A percentile compares a stretch with the other conserved stretches of the same genome.
These are phyloP conservation scores for Chiloscyllium punctatum DNA, from an alignment of 2,797 vertebrate species.

Conservation along the genomic window DNA sequence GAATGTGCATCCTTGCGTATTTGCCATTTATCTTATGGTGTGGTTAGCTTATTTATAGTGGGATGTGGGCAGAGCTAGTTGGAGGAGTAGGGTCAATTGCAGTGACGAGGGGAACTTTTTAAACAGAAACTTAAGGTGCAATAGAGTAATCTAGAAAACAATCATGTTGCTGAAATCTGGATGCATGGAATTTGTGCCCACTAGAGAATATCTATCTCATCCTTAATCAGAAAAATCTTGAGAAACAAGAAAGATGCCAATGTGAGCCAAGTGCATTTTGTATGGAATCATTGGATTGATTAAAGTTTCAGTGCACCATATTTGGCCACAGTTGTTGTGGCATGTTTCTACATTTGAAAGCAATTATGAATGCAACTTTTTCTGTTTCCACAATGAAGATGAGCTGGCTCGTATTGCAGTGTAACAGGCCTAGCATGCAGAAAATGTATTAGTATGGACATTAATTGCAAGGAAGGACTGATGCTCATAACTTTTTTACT, in stretches of 20 bases:
- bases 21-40: neutral
- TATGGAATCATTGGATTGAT: neutral
- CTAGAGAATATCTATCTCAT: neutral
- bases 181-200: neutral
- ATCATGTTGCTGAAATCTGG: neutral
- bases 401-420: neutral
- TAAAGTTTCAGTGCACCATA: neutral
- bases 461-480: neutral
- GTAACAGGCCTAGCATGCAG: neutral
- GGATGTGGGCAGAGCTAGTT: neutral
- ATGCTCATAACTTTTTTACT: neutral
- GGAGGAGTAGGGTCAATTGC: neutral
- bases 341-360: neutral
- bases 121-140: neutral
- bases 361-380: neutral
- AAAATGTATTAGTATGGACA: neutral
- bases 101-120: neutral
- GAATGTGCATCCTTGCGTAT: neutral
- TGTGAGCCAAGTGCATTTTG: neutral
- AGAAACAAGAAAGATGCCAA: neutral
- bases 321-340: neutral
- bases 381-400: neutral
- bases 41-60: neutral
- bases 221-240: neutral
- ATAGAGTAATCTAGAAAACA: neutral